phyloP scores from a whole-genome alignment of 1,140 invertebrate genomes.

The Bradysia coprophila region DNA sequence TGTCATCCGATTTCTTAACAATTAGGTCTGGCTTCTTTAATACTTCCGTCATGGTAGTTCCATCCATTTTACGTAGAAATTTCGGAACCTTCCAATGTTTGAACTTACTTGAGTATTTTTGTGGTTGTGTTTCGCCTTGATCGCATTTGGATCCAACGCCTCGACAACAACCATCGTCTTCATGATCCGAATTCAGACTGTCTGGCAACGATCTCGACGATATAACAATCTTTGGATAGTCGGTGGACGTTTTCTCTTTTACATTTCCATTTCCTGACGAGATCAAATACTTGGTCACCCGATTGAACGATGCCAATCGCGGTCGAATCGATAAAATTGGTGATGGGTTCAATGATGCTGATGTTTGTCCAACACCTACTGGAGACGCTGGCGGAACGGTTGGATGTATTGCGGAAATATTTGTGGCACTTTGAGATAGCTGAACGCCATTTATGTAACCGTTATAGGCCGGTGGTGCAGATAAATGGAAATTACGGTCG shows the following conservation, averaged over 20 bases:
- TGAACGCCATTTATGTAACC: constrained; percentile 5
- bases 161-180: constrained; percentile 23
- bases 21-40: background rate
- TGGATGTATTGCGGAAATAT: constrained; percentile 18
- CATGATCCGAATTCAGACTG: constrained; percentile 55
- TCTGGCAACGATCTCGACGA: constrained; percentile 51
- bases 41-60: constrained; percentile 3
- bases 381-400: constrained; percentile 21
- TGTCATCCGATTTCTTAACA: too few relatives aligned
- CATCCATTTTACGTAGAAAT: constrained; percentile 34
- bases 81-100: constrained; percentile 42
- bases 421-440: constrained; percentile 19
- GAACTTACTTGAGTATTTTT: constrained; percentile 33
- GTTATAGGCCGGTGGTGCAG: background rate
- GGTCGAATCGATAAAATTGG: constrained; percentile 21
- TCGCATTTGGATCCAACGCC: constrained; percentile 12
- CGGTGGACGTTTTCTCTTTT: background rate
- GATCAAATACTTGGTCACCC: constrained; percentile 2
- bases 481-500: constrained; percentile 3
- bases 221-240: constrained; percentile 29
- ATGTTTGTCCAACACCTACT: constrained; percentile 18
- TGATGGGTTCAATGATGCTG: constrained; percentile 21
- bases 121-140: constrained; percentile 14
- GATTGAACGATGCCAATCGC: constrained; percentile 18
- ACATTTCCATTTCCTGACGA: background rate